Percentiles rank a stretch among this genome's conserved stretches.
These are phyloP conservation scores for Poeciliopsis occidentalis DNA, from an alignment of 2,113 vertebrate genomes.

Conservation along the genomic window DNA sequence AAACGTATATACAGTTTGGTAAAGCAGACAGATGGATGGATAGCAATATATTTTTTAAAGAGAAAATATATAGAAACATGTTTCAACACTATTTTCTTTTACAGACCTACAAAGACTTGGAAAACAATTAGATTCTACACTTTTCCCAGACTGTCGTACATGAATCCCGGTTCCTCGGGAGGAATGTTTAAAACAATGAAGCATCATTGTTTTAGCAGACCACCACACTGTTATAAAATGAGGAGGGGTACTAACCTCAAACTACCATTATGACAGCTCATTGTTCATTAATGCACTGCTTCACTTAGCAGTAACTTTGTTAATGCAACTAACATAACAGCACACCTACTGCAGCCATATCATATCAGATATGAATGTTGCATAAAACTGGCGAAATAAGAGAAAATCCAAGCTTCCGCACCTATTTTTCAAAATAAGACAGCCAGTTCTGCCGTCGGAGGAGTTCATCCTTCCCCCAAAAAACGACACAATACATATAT, in stretches of 20 bases:
- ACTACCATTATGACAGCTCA: neutral
- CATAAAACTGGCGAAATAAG: neutral
- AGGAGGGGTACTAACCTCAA: neutral
- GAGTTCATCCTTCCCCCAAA: neutral
- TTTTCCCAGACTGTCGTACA: neutral
- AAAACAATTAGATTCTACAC: neutral
- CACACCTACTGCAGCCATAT: neutral
- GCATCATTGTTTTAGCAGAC: neutral
- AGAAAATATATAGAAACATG: too few species aligned
- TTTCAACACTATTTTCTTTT: neutral
- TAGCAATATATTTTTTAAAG: too few species aligned
- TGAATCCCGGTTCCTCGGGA: neutral
- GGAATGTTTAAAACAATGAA: neutral
- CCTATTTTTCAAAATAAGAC: conserved; percentile 29
- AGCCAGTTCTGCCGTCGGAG: neutral
- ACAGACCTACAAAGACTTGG: neutral
- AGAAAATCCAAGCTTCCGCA: conserved; percentile 26
- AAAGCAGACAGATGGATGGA: neutral
- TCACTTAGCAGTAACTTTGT: neutral
- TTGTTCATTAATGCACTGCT: neutral
- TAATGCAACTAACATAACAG: neutral
- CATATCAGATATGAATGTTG: neutral
- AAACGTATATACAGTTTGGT: neutral
- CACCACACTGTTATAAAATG: neutral
- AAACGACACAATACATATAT: neutral